phyloP scores from a whole-genome alignment of 2,888 invertebrate genomes.

The Pocota personata region DNA sequence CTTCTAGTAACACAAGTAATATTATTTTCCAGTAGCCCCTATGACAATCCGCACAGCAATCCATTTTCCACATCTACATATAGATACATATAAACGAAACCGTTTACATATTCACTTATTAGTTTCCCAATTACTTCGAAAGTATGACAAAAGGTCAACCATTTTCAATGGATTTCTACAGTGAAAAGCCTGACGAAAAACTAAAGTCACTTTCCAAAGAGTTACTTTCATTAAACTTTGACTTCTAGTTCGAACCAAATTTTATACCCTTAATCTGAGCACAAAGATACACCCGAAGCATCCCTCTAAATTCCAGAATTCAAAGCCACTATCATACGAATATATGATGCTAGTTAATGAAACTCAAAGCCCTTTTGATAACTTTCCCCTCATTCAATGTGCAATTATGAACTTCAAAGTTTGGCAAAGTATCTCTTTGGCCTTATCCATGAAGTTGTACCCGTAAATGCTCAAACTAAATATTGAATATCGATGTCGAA shows the following conservation, averaged over 20 bases:
- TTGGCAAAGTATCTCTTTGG: not conserved
- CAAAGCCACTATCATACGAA: not conserved
- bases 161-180: too few species aligned
- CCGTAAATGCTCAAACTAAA: constrained; percentile 23
- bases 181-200: too few species aligned
- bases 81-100: too few species aligned
- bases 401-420: constrained; percentile 15
- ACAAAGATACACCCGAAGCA: not conserved
- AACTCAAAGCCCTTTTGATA: constrained; percentile 44
- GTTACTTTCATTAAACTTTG: not conserved
- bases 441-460: not conserved
- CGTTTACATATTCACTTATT: too few species aligned
- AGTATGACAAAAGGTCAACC: too few species aligned
- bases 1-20: too few species aligned
- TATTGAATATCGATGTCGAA: constrained; percentile 37
- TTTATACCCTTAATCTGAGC: not conserved
- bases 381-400: not conserved
- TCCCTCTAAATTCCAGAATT: not conserved
- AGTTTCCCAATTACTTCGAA: too few species aligned
- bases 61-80: too few species aligned
- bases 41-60: too few species aligned
- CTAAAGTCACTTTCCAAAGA: too few species aligned
- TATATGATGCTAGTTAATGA: constrained; percentile 26
- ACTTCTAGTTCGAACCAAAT: not conserved
- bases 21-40: too few species aligned